These are phyloP conservation scores for Chondrilla cf. caribensis DNA, from an alignment of 37 sponge, comb jelly and placozoan species.

Conservation along the genomic window DNA sequence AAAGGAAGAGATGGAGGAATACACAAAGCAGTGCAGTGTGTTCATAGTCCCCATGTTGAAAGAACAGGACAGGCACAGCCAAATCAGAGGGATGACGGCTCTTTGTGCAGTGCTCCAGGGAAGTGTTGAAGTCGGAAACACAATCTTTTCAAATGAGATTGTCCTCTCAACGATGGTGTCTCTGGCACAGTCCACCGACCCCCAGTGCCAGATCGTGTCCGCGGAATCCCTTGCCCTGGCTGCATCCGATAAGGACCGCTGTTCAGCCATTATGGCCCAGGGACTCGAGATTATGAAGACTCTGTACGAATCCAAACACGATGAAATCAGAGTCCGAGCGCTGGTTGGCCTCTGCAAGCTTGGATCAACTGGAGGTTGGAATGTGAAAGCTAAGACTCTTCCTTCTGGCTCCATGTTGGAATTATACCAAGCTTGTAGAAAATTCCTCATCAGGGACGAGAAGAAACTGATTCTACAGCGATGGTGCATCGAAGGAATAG, in stretches of 20 bases:
- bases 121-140: constrained; percentile 60
- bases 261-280: constrained; percentile 61
- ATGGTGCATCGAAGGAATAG: constrained; percentile 93
- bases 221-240: constrained; percentile 83
- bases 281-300: constrained; percentile 67
- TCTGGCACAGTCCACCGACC: constrained; percentile 58
- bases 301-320: constrained; percentile 56
- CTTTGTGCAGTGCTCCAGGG: constrained; percentile 69
- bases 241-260: constrained; percentile 81
- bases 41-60: constrained; percentile 45
- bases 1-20: constrained; percentile 5
- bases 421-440: constrained; percentile 61
- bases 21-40: constrained; percentile 36
- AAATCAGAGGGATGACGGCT: constrained; percentile 56
- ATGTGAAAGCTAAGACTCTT: constrained; percentile 65
- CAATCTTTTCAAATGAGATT: constrained; percentile 47
- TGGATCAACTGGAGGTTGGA: constrained; percentile 76
- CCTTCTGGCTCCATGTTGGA: constrained; percentile 62
- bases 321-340: constrained; percentile 75
- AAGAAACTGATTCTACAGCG: constrained; percentile 40
- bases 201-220: constrained; percentile 52
- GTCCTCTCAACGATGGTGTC: constrained; percentile 38
- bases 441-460: constrained; percentile 53
- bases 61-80: constrained; percentile 10
- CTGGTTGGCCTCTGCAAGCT: constrained; percentile 90